phyloP scores from a whole-genome alignment of 2,888 invertebrate genomes.

The Pyrgus malvae region DNA sequence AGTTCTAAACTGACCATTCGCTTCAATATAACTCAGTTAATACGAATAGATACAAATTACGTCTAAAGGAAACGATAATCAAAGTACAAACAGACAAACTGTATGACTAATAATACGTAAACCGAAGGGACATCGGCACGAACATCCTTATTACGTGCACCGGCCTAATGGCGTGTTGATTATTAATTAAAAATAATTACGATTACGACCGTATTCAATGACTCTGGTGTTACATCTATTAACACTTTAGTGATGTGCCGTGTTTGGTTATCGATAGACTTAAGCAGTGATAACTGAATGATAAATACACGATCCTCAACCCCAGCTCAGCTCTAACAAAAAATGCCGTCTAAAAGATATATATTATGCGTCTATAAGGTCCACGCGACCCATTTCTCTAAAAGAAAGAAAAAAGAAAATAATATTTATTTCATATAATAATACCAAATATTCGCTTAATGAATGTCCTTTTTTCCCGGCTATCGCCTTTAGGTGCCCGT shows the following conservation, averaged over 20 bases:
- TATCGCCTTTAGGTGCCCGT: too few relatives aligned
- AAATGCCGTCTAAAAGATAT: too few relatives aligned
- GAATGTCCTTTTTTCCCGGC: too few relatives aligned
- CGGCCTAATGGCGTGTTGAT: constrained; percentile 77
- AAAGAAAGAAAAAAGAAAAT: too few relatives aligned
- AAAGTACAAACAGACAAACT: not conserved
- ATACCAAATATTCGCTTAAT: too few relatives aligned
- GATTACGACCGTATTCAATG: constrained; percentile 82
- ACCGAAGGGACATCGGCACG: constrained; percentile 74
- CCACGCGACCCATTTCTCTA: too few relatives aligned
- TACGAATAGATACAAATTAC: not conserved
- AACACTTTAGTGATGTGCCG: constrained; percentile 59
- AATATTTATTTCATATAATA: too few relatives aligned
- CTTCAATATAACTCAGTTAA: too few relatives aligned
- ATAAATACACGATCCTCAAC: too few relatives aligned
- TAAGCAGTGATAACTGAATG: not conserved
- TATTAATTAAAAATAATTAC: constrained; percentile 82
- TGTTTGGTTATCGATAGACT: constrained; percentile 27
- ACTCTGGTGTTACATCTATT: constrained; percentile 80
- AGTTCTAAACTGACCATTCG: too few relatives aligned
- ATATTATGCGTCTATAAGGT: too few relatives aligned
- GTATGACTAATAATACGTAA: constrained; percentile 39
- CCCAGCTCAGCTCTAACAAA: too few relatives aligned
- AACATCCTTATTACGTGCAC: constrained; percentile 75
- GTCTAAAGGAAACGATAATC: constrained; percentile 4